phyloP scores from a whole-genome alignment of 2,888 invertebrate species.

The Perdita meconis region DNA sequence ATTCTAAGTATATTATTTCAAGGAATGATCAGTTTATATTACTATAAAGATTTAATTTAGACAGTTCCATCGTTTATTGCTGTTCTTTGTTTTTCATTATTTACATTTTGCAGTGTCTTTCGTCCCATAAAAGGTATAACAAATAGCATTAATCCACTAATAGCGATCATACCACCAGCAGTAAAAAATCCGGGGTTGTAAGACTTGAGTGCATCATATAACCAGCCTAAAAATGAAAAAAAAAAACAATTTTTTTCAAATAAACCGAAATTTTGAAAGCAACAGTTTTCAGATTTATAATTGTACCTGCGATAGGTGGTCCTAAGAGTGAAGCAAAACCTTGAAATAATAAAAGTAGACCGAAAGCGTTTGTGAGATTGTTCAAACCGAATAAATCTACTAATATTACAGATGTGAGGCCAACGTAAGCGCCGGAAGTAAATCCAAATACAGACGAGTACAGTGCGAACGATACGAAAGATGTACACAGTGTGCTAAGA shows the following conservation, averaged over 20 bases:
- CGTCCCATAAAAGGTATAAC: conserved; percentile 87
- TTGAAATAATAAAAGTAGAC: conserved; percentile 95
- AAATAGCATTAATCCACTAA: conserved; percentile 95
- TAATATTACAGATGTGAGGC: conserved; percentile 97
- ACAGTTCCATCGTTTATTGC: conserved; percentile 68
- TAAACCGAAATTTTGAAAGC: too few species aligned
- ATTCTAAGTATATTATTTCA: too few species aligned
- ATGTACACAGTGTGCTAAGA: conserved; percentile 90
- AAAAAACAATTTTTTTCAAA: conserved; percentile 15
- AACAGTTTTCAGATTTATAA: not conserved
- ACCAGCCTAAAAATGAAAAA: conserved; percentile 87
- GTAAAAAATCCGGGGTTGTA: conserved; percentile 95
- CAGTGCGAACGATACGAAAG: conserved; percentile 90
- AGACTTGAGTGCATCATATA: conserved; percentile 91
- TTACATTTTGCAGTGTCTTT: conserved; percentile 39
- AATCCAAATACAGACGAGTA: conserved; percentile 94
- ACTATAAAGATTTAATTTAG: conserved; percentile 12
- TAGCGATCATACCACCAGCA: conserved; percentile 93
- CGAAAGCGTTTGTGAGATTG: conserved; percentile 97
- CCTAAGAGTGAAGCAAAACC: conserved; percentile 96
- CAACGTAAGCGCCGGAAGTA: conserved; percentile 97
- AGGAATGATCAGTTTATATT: not conserved
- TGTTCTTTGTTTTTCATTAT: conserved; percentile 85
- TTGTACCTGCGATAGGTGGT: conserved; percentile 95
- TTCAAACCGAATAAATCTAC: conserved; percentile 97